phyloP scores from a whole-genome alignment of 2,113 vertebrate genomes.

The Tragelaphus buxtoni region DNA sequence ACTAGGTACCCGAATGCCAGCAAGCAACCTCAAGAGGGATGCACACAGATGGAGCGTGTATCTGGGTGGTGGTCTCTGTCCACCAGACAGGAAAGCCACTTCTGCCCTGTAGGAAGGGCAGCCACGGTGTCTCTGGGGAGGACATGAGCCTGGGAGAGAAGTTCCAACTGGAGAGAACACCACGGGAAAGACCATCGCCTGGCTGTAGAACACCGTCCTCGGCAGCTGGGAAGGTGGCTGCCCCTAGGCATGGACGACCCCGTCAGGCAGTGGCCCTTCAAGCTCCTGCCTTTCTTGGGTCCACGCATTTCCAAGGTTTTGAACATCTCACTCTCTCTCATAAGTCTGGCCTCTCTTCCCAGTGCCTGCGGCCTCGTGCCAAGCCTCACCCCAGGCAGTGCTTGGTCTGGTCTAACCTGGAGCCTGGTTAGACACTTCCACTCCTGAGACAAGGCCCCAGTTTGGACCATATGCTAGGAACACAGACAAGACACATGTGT shows the following conservation, averaged over 20 bases:
- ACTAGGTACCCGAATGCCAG: background rate
- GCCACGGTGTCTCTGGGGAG: background rate
- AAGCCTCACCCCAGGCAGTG: background rate
- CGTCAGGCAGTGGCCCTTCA: fast-evolving
- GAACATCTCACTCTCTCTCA: background rate
- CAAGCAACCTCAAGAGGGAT: background rate
- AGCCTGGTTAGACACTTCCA: background rate
- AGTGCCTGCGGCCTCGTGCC: background rate
- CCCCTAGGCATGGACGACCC: too few species aligned
- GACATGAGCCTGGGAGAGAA: background rate
- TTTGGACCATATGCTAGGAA: background rate
- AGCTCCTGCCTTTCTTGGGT: background rate
- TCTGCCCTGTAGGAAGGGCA: background rate
- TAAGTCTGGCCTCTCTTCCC: background rate
- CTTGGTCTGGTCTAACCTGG: background rate
- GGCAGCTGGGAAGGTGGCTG: background rate
- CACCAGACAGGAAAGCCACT: background rate
- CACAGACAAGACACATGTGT: background rate
- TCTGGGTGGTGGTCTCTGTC: background rate
- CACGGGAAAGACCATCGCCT: background rate
- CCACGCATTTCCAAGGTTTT: background rate
- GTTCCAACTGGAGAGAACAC: background rate
- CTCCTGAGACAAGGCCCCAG: background rate
- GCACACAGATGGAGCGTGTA: background rate
- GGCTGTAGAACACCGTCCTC: too few species aligned